Percentiles rank a stretch among this genome's conserved stretches.
Conservation (phyloP, 2,888 invertebrate species). For the Cenopis cana region DNA sequence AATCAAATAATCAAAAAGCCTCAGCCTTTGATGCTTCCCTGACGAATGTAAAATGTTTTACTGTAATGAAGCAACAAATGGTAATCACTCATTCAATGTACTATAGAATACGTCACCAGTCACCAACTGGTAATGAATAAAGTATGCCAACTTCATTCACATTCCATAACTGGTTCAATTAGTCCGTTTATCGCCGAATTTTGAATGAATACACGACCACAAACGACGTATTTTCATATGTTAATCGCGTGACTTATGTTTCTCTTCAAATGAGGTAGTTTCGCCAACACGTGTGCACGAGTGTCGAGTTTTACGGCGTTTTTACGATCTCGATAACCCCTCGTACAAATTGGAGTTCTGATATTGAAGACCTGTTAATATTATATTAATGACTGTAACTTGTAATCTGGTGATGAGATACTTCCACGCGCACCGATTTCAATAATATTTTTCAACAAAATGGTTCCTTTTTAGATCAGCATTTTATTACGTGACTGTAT, state of each 20-base stretch:
- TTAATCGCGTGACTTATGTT: background rate
- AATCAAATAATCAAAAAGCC: too few relatives aligned
- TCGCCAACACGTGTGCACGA: constrained; percentile 29
- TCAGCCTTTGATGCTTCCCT: too few relatives aligned
- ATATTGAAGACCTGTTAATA: constrained; percentile 40
- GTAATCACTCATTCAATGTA: background rate
- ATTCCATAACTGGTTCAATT: constrained; percentile 8
- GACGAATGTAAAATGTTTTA: too few relatives aligned
- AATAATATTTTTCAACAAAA: background rate
- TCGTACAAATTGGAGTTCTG: constrained; percentile 39
- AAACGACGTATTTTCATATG: background rate
- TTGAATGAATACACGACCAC: constrained; percentile 5
- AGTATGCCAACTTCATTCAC: constrained; percentile 13
- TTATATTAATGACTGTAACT: constrained; percentile 20
- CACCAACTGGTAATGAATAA: constrained; percentile 9
- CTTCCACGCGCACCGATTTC: background rate
- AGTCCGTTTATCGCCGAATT: constrained; percentile 22
- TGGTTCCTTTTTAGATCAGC: too few relatives aligned
- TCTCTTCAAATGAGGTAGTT: background rate
- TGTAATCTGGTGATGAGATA: constrained; percentile 14
- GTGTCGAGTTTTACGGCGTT: constrained; percentile 37
- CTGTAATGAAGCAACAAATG: too few relatives aligned
- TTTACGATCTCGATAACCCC: constrained; percentile 40
- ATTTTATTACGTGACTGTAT: too few relatives aligned
- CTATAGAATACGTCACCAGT: background rate